Base-by-base conservation (phyloP, 2,888 invertebrate genomes). In the Erebia aethiops region DNA sequence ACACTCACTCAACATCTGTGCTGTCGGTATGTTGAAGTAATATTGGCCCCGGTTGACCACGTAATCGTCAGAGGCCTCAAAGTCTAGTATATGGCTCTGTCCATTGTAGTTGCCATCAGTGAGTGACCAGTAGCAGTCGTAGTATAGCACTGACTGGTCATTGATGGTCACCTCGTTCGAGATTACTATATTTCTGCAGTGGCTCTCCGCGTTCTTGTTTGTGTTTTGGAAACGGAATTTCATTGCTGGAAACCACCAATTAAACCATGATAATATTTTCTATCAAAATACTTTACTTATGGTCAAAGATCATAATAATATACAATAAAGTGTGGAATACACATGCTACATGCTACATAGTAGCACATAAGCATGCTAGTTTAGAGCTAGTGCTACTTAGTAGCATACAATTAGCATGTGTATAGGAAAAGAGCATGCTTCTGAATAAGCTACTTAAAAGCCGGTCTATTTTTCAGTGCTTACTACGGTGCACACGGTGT, bases 91-190 rank as follows among this genome's bases (percentile, higher is more conserved):
- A 35, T 90, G 89, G 51, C 88, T 90, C 68, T 86, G 88, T 0
- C 88, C 88, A 13, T 85, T 85, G 14, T 79, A 83, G 7, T 84
- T 85, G 0, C 77, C 78, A 18, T 88, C 87, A 0, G 85, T 84
- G 16, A 80, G 77, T 0, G 89, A 84, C 92, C 92, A 92, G 72
- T 90, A 92, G 71, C 93, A 93, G 70, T 93, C 91, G 68, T 93
- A 92, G 76, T 91, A 93, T 13, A 93, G 76, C 1, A 92, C 87
- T 0, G 92, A 92, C 9, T 87, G 86, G 52, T 91, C 91, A 52
- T 90, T 87, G 5, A 92, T 82, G 0, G 83, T 83, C 0, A 88
- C 84, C 70, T 90, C 84, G 57, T 91, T 89, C 0, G 90, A 86
- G 73, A 93, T 84, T 1, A 85, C 84, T 16, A 93, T 92, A 63